Base-by-base conservation (phyloP, 2,888 invertebrate species). In the Cenopis cana region DNA sequence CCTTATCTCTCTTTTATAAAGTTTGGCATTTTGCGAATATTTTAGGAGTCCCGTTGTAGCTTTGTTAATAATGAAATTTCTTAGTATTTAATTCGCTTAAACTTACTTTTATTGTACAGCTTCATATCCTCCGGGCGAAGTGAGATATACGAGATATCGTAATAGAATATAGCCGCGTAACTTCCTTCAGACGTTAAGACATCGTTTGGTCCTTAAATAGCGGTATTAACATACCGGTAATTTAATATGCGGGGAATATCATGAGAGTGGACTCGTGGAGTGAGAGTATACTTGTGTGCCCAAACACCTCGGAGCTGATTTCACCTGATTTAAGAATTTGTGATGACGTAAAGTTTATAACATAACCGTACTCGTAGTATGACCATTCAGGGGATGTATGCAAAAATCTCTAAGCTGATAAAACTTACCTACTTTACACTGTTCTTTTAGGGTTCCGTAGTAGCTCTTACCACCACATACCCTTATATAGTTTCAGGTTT, bases 31-130 rank as follows among this genome's bases (percentile, higher is more conserved):
- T 29, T 29, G 8, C 14, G 29, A 55, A 8, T 29, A 24, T 29
- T 55, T 29, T n/a, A 6, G 29, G 29, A 29, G 12, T 14, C 9
- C 9, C 10, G 18, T 17, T 50, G 8, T 50, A 50, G 54, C 24
- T 54, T 29, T 54, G 54, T 24, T 55, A 24, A 14, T 24, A 55
- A n/a, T n/a, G n/a, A n/a, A n/a, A 55, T 29, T 29, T 55, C 29
- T 49, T 17, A 29, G 17, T 49, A 49, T 49, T 17, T 17, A 17
- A 33, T 29, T 49, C 10, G 8, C 8, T 11, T 24, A n/a, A 60
- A 49, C 29, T 11, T 61, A 33, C 49, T 61, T 61, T 61, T 18
- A 29, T 50, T 61, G 29, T 49, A 49, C 50, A 33, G 61, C 60
- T 49, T n/a, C 29, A 49, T 61, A 17, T 49, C 49, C 61, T 61